These are phyloP conservation scores for Pseudochirops corinnae DNA, from an alignment of 2,797 vertebrate species.

Conservation along the genomic window DNA sequence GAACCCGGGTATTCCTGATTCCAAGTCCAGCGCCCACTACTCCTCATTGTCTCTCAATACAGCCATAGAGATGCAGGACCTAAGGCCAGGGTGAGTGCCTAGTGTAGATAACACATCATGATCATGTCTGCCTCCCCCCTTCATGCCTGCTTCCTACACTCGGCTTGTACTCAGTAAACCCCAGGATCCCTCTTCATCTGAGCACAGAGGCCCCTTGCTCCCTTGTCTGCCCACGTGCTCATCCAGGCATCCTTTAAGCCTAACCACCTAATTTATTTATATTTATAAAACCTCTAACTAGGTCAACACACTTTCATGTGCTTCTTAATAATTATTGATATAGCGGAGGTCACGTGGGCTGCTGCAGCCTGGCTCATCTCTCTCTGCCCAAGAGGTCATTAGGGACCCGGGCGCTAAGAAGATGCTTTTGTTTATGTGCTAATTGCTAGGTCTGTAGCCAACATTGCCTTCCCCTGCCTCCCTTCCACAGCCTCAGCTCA, in stretches of 20 bases:
- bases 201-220: constrained; percentile 25
- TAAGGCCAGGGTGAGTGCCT: neutral
- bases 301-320: constrained; percentile 76
- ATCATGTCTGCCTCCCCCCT: neutral
- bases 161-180: neutral
- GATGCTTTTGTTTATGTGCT: constrained; percentile 16
- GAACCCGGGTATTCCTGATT: neutral
- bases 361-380: constrained; percentile 43
- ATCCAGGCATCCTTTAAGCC: constrained; percentile 56
- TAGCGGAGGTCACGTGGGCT: neutral
- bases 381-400: neutral
- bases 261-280: constrained; percentile 68
- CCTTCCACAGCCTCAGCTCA: constrained; percentile 3
- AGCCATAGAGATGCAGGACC: neutral
- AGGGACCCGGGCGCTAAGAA: neutral
- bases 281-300: constrained; percentile 80
- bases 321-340: constrained; percentile 84
- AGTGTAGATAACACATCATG: neutral
- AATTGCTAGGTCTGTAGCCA: constrained; percentile 44
- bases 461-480: neutral
- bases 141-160: neutral
- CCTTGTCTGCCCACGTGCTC: constrained; percentile 5
- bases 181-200: constrained; percentile 19
- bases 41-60: neutral
- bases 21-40: neutral